These are phyloP conservation scores for Spicauda simplicius DNA, from an alignment of 2,888 invertebrate genomes.

Conservation along the genomic window DNA sequence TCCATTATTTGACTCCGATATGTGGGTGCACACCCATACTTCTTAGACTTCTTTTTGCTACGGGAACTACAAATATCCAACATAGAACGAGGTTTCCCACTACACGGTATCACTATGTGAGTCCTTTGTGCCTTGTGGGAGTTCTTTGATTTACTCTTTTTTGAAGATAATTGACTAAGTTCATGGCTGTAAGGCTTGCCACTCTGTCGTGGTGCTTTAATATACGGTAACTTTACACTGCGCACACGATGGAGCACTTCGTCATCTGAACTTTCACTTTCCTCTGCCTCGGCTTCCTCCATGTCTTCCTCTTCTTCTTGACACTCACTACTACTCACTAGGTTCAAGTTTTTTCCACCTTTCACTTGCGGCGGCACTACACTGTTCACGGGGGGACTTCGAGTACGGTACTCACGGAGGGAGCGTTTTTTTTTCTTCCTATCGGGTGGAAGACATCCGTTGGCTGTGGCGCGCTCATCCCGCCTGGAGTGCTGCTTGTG, in stretches of 20 bases:
- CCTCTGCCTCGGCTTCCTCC: slow-evolving; percentile 54
- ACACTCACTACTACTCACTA: slow-evolving; percentile 82
- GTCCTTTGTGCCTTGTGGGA: slow-evolving; percentile 67
- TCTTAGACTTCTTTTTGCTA: slow-evolving; percentile 80
- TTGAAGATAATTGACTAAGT: slow-evolving; percentile 84
- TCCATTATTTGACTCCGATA: slow-evolving; percentile 87
- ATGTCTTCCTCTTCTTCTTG: slow-evolving; percentile 61
- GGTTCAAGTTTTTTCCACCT: slow-evolving; percentile 82
- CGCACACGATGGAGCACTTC: slow-evolving; percentile 67
- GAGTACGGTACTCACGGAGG: slow-evolving; percentile 57
- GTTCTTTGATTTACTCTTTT: slow-evolving; percentile 74
- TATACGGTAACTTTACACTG: slow-evolving; percentile 79
- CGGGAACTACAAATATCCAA: slow-evolving; percentile 76
- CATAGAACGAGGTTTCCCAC: slow-evolving; percentile 82
- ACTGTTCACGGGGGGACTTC: slow-evolving; percentile 66
- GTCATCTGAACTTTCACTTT: slow-evolving; percentile 76
- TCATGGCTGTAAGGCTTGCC: slow-evolving; percentile 84
- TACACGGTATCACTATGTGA: slow-evolving; percentile 73
- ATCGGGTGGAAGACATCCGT: slow-evolving; percentile 70
- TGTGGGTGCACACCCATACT: slow-evolving; percentile 71
- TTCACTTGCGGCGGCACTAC: slow-evolving; percentile 69
- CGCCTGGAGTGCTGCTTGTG: slow-evolving; percentile 75
- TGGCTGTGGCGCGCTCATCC: slow-evolving; percentile 60
- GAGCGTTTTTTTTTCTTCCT: slow-evolving; percentile 73
- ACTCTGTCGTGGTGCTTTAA: slow-evolving; percentile 71